Conservation (phyloP, 2,888 invertebrate genomes). For the Halocaridina rubra region DNA sequence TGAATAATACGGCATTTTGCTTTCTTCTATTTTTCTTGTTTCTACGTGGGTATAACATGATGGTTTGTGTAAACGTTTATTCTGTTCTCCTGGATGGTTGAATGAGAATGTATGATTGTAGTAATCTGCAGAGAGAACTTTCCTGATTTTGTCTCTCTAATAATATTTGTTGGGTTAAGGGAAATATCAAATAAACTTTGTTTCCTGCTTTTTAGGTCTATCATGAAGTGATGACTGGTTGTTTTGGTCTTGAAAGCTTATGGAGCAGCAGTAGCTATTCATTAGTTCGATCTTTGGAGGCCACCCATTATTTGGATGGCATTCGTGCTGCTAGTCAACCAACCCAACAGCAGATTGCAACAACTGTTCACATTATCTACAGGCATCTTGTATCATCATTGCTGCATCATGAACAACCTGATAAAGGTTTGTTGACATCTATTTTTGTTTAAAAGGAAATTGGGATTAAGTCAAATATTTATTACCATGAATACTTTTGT, state of each 20-base stretch:
- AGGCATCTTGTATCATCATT: constrained; percentile 71
- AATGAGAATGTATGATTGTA: too few species aligned
- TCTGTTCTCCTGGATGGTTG: too few species aligned
- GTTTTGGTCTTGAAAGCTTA: constrained; percentile 70
- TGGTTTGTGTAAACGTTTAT: too few species aligned
- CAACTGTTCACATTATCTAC: constrained; percentile 73
- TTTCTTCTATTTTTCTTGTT: too few species aligned
- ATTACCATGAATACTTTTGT: too few species aligned
- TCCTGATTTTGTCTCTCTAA: too few species aligned
- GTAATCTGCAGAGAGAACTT: too few species aligned
- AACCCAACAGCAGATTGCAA: constrained; percentile 72
- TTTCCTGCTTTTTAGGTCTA: constrained; percentile 67
- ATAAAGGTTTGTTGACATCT: constrained; percentile 32
- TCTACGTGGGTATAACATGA: too few species aligned
- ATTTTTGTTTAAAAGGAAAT: neutral
- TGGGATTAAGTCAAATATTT: too few species aligned
- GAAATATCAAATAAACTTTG: too few species aligned
- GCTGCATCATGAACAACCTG: constrained; percentile 63
- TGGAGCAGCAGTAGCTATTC: constrained; percentile 55
- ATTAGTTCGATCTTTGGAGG: constrained; percentile 31
- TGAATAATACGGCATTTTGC: too few species aligned
- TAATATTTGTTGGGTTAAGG: too few species aligned
- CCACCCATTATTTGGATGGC: constrained; percentile 72
- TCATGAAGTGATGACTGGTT: constrained; percentile 72
- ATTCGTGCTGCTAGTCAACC: constrained; percentile 71